phyloP scores from a whole-genome alignment of 1,140 invertebrate species.

The Drosophila sproati region DNA sequence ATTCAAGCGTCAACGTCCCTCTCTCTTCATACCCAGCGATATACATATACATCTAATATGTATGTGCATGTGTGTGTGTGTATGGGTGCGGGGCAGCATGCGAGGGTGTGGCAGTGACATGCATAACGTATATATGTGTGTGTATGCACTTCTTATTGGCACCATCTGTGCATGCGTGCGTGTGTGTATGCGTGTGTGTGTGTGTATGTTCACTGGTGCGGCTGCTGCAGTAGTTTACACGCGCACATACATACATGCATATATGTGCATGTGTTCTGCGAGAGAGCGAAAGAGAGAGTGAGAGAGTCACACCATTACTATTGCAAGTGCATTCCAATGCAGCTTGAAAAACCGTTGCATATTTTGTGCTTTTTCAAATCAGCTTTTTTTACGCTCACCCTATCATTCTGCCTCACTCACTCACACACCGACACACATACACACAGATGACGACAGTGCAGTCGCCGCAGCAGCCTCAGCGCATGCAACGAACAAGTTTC shows the following conservation, averaged over 20 bases:
- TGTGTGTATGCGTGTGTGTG: neutral
- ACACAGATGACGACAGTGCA: neutral
- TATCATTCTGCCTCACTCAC: constrained; percentile 24
- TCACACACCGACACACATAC: too few species aligned
- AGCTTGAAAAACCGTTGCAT: constrained; percentile 52
- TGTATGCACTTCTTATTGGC: constrained; percentile 22
- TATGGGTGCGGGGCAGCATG: constrained; percentile 36
- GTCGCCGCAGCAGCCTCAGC: constrained; percentile 10
- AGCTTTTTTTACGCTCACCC: constrained; percentile 14
- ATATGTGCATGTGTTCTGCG: constrained; percentile 7
- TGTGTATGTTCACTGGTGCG: constrained; percentile 1
- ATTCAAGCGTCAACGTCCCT: constrained; percentile 36
- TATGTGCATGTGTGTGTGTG: neutral
- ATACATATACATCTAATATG: neutral
- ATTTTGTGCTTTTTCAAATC: constrained; percentile 49
- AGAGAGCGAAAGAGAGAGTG: constrained; percentile 25
- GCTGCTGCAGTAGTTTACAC: constrained; percentile 21
- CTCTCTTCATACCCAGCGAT: constrained; percentile 2
- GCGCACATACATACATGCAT: neutral
- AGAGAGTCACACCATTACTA: constrained; percentile 27
- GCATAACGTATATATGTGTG: constrained; percentile 45
- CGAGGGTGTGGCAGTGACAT: constrained; percentile 74
- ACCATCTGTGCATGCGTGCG: constrained; percentile 15
- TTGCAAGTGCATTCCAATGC: constrained; percentile 59
- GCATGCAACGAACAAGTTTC: constrained; percentile 49